Conservation (phyloP, 2,888 invertebrate species). For the Drosophila austrosaltans region DNA sequence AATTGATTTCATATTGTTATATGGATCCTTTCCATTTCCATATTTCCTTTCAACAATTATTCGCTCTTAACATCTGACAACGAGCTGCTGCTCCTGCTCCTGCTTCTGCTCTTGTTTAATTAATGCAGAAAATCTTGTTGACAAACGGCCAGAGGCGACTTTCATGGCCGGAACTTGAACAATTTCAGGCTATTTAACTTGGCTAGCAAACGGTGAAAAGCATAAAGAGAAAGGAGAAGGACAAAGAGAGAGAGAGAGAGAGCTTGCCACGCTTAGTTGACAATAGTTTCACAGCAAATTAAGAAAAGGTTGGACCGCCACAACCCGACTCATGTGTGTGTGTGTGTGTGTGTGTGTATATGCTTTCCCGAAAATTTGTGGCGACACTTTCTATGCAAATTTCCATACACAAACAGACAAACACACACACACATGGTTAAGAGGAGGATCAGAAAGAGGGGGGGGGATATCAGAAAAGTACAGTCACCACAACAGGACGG, state of each 20-base stretch:
- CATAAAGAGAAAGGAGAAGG: not conserved
- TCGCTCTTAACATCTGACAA: constrained; percentile 3
- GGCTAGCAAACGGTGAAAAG: constrained; percentile 34
- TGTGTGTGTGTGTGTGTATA: constrained; percentile 30
- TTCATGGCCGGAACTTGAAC: constrained; percentile 68
- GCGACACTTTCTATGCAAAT: constrained; percentile 81
- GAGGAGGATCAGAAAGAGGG: constrained; percentile 38
- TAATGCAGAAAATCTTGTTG: constrained; percentile 49
- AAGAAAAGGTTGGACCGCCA: constrained; percentile 73
- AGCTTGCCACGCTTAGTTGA: constrained; percentile 69
- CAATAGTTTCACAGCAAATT: constrained; percentile 80
- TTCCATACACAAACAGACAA: constrained; percentile 33
- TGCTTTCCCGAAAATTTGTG: constrained; percentile 61
- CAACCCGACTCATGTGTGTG: constrained; percentile 41
- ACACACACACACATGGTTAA: constrained; percentile 1
- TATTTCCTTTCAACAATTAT: constrained; percentile 6
- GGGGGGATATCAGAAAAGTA: constrained; percentile 53
- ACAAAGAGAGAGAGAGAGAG: not conserved
- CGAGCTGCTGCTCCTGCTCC: constrained; percentile 1
- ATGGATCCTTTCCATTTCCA: not conserved
- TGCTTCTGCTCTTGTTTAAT: constrained; percentile 1
- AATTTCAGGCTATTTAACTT: constrained; percentile 78
- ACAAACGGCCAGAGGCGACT: constrained; percentile 70
- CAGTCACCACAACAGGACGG: constrained; percentile 64
- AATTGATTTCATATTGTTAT: not conserved